Conservation (phyloP, 2,888 invertebrate species). For the Cosmia pyralina region DNA sequence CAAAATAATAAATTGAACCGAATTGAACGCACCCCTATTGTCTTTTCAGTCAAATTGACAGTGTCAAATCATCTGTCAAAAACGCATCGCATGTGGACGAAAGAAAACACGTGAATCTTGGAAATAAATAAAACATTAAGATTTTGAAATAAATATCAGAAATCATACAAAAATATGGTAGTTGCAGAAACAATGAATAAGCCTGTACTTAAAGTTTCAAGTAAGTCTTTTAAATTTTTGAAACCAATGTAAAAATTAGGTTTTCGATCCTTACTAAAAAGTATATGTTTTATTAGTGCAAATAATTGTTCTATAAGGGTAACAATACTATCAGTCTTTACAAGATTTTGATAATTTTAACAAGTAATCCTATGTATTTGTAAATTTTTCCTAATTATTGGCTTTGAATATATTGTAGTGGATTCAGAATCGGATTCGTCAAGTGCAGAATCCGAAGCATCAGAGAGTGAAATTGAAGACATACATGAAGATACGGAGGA, state of each 20-base stretch:
- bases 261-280: no score
- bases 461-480: conserved; percentile 74
- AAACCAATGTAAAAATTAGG: background rate
- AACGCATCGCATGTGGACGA: conserved; percentile 29
- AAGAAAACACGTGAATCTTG: conserved; percentile 47
- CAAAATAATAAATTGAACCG: no score
- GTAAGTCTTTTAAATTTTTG: conserved; percentile 66
- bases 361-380: background rate
- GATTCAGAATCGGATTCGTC: conserved; percentile 79
- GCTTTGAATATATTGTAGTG: conserved; percentile 61
- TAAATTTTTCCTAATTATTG: conserved; percentile 1
- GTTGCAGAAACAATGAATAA: conserved; percentile 78
- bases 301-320: no score
- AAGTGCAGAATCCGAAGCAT: conserved; percentile 72
- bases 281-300: no score
- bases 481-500: conserved; percentile 60
- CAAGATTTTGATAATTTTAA: no score
- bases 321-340: no score
- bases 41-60: background rate
- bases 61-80: conserved; percentile 18
- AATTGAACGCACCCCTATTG: conserved; percentile 2
- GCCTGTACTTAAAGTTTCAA: conserved; percentile 78
- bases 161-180: conserved; percentile 71
- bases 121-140: conserved; percentile 26
- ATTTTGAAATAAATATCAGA: background rate